Evolutionary conservation across 2,888 invertebrate genomes (phyloP), one percentile per base, ranked within the genome.

Genomic region (Gibbula magus): DNA sequence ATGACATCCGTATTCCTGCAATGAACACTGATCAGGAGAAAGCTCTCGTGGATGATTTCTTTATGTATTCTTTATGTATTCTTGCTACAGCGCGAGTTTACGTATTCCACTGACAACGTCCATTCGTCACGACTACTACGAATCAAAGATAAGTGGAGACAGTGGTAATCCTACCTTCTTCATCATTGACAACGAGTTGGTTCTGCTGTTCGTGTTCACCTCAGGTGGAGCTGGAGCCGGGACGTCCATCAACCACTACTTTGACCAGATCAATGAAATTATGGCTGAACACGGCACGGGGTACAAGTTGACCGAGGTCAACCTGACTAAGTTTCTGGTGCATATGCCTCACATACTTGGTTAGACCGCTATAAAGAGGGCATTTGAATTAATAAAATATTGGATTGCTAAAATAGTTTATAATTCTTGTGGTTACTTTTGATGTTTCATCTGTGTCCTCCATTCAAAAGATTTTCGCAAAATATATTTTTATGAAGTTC

Each of bases 81-180:
- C 66, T 2, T 76, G 81, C 10, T 81, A 54, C n/a, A 85, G 85
- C 82, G 85, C 83, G 7, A 39, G 79, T 10, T 81, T 88, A 7
- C 77, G 77, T 25, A 39, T 25, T 10, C 77, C 77, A 0, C 13
- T 51, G 0, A 29, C 51, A 16, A 74, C 56, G 2, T 80, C 85
- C 25, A 75, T 84, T 8, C 79, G 87, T 10, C 79, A 82, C 51
- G 78, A 78, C 5, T 84, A 85, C 70, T 88, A 85, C 73, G 88
- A 88, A 73, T 25, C 75, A 8, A 88, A 88, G 80, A 87, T 88
- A 32, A 54, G 67, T 0, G 88, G 88, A 2, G 88, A 88, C 78
- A 87, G 87, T 75, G 88, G 88, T 4, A 88, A 88, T 75, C 88
- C 88, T 0, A 84, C 82, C n/a, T 88, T 88, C 78, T 82, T 88